phyloP scores from a whole-genome alignment of 2,888 invertebrate genomes.

The Prenolepis imparis region DNA sequence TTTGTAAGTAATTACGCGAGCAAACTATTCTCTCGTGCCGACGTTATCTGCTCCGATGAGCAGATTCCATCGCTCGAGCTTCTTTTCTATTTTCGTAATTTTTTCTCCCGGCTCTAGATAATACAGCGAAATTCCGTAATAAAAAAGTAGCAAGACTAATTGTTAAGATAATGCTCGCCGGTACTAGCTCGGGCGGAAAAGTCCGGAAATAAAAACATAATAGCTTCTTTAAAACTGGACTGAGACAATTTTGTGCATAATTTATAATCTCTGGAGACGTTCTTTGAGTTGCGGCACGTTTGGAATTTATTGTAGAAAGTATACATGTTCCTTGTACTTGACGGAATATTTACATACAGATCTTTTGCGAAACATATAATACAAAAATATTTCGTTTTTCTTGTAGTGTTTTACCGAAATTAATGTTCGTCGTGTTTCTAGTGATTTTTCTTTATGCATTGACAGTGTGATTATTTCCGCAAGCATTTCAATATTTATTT shows the following conservation, averaged over 20 bases:
- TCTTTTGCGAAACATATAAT: neutral
- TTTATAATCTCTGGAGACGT: constrained; percentile 51
- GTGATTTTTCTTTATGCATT: neutral
- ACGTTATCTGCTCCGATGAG: constrained; percentile 29
- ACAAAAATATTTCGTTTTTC: neutral
- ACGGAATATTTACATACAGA: neutral
- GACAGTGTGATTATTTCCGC: neutral
- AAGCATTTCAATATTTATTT: neutral
- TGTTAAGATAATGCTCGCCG: constrained; percentile 68
- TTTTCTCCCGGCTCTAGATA: neutral
- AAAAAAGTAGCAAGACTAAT: constrained; percentile 55
- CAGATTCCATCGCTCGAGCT: constrained; percentile 7
- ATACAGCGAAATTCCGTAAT: constrained; percentile 64
- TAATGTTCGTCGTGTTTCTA: neutral
- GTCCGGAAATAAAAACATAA: constrained; percentile 69
- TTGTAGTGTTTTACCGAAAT: neutral
- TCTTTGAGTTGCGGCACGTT: constrained; percentile 40
- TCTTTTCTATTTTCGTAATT: neutral
- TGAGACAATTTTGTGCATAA: constrained; percentile 49
- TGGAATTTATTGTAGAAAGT: constrained; percentile 29
- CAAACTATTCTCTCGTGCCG: constrained; percentile 48
- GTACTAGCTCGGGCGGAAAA: constrained; percentile 25
- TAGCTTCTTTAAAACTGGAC: constrained; percentile 61
- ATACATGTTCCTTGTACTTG: neutral
- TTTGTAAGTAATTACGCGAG: constrained; percentile 67